phyloP scores from a whole-genome alignment of 2,797 vertebrate genomes.

The Peromyscus attwateri region DNA sequence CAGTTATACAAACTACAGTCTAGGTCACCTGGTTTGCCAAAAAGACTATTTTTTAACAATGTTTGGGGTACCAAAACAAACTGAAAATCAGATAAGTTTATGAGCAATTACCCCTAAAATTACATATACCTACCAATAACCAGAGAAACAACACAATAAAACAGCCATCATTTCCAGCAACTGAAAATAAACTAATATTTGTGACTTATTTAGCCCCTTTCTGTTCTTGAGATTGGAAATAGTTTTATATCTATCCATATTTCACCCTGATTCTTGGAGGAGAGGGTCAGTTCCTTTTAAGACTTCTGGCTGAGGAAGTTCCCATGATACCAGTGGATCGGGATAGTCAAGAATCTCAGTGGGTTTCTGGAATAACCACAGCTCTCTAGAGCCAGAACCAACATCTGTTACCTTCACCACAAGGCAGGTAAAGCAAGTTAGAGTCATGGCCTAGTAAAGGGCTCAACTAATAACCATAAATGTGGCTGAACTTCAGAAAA shows the following conservation, averaged over 20 bases:
- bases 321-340: background rate
- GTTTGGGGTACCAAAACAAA: background rate
- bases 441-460: background rate
- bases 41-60: background rate
- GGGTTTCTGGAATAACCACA: background rate
- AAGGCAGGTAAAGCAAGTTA: background rate
- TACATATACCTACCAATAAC: background rate
- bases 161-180: background rate
- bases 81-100: background rate
- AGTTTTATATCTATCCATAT: background rate
- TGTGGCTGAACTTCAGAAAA: background rate
- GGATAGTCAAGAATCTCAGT: background rate
- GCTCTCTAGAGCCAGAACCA: background rate
- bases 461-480: background rate
- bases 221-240: constrained; percentile 23
- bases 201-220: background rate
- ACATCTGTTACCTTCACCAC: background rate
- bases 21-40: background rate
- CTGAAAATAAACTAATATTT: background rate
- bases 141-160: background rate
- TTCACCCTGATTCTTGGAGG: background rate
- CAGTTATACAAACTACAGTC: background rate
- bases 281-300: background rate
- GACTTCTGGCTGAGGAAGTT: background rate
- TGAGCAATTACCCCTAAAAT: background rate